These are phyloP conservation scores for Drosophila kepulauana DNA, from an alignment of 1,140 invertebrate species.

Conservation along the genomic window DNA sequence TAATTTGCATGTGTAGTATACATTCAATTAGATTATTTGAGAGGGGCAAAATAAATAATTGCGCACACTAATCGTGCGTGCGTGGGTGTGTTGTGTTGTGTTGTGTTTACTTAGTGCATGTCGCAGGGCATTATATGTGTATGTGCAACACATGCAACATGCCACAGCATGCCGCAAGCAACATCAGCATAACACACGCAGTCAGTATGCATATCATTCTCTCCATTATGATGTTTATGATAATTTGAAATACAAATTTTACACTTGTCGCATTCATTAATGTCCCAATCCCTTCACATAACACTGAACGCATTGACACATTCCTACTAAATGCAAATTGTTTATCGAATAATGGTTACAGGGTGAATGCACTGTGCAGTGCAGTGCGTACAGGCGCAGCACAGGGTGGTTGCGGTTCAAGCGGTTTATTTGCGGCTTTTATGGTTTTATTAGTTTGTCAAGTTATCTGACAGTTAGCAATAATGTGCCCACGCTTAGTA, in stretches of 20 bases:
- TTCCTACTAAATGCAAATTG: slow-evolving; percentile 1
- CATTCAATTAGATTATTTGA: slow-evolving; percentile 18
- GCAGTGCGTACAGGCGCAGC: no score
- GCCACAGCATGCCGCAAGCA: slow-evolving; percentile 8
- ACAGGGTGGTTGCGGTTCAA: slow-evolving; percentile 6
- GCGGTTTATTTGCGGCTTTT: slow-evolving; percentile 17
- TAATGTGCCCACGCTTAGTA: no score
- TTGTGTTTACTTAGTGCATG: slow-evolving; percentile 12
- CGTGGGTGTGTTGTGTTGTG: no score
- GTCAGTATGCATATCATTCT: background rate
- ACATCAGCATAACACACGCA: background rate
- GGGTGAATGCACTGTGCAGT: slow-evolving; percentile 1
- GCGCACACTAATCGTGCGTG: no score
- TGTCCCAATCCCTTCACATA: background rate
- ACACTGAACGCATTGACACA: background rate
- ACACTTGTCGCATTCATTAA: slow-evolving; percentile 39
- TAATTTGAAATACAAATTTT: slow-evolving; percentile 34
- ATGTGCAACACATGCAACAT: slow-evolving; percentile 1
- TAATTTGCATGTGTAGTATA: slow-evolving; percentile 5
- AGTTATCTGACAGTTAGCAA: slow-evolving; percentile 4
- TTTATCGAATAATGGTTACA: slow-evolving; percentile 8
- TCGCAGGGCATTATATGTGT: slow-evolving; percentile 3
- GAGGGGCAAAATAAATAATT: slow-evolving; percentile 16
- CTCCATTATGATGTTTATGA: slow-evolving; percentile 1
- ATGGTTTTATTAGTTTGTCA: slow-evolving; percentile 10